Base-by-base conservation (phyloP, 2,797 vertebrate genomes). In the Lindbergichthys nudifrons region DNA sequence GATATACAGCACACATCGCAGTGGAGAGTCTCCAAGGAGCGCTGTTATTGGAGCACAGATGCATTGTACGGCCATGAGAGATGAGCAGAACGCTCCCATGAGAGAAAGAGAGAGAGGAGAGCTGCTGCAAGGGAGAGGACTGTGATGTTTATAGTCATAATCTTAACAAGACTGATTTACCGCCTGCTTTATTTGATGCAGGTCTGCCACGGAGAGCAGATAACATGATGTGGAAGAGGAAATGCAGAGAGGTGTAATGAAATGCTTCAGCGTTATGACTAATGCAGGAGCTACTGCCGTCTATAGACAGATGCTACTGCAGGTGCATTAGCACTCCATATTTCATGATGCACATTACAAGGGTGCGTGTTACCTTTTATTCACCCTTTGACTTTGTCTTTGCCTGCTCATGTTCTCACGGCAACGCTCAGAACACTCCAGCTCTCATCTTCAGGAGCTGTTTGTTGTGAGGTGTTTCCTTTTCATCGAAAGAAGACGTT, bases 291-390 rank as follows among this genome's bases (percentile, higher is more conserved):
- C 57, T 65, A 39, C 65, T 64, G 85, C 75, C 47, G 68, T 83
- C 75, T 68, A 75, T 77, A 62, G 83, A 83, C 84, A 79, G 48
- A 79, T 50, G 78, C 87, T 71, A 73, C 83, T 87, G 79, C 86
- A 84, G 81, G 77, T 88, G 73, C 88, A 84, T 88, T 87, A 87
- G 84, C 70, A 23, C 76, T 94, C 81, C 65, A 92, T 92, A 92
- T 92, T 94, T 92, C 82, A 93, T 87, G 65, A 69, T 69, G 65
- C 39, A 57, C 69, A 82, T 85, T 81, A 80, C 77, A 85, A 60
- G 77, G 78, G 70, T 54, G 85, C 80, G 73, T 65, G 65, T 84
- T 74, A 54, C 79, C 73, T 80, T 73, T 75, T 78, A 21, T 71
- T 66, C 54, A 7, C 47, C 62, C 71, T 62, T 57, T 66, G 36